Evolutionary conservation across 2,113 vertebrate species (phyloP).

Genomic region (Lepus timidus): DNA sequence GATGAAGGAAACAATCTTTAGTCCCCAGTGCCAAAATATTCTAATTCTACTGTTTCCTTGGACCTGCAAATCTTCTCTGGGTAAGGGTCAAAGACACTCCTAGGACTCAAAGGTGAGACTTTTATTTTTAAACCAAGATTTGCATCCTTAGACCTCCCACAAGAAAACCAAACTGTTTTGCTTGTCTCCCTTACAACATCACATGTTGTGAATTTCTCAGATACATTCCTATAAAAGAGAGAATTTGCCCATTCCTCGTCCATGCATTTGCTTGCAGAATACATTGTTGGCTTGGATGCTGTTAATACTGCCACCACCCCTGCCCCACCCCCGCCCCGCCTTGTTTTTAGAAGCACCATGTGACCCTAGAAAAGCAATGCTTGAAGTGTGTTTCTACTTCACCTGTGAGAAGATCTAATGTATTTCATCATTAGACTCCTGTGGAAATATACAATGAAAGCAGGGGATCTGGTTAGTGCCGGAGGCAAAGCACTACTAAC

Average conservation of each 20-base stretch:
- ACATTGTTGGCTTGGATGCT: conserved; percentile 13
- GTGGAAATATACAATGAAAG: conserved; percentile 80
- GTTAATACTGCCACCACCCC: conserved; percentile 33
- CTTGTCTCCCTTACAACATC: conserved; percentile 30
- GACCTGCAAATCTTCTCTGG: conserved; percentile 24
- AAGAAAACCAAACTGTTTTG: not conserved
- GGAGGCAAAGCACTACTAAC: conserved; percentile 82
- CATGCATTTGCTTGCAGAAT: conserved; percentile 18
- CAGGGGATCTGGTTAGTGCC: conserved; percentile 76
- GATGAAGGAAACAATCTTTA: conserved; percentile 52
- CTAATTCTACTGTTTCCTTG: conserved; percentile 36
- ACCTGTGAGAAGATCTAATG: conserved; percentile 76
- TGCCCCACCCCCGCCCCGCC: not conserved
- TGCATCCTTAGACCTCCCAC: not conserved
- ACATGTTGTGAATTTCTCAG: not conserved
- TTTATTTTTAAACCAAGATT: conserved; percentile 52
- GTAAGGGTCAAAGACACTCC: conserved; percentile 4
- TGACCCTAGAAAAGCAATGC: conserved; percentile 21
- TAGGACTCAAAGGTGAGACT: not conserved
- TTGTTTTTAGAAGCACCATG: conserved; percentile 57
- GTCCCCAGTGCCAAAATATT: conserved; percentile 46
- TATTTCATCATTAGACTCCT: conserved; percentile 79
- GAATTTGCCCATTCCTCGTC: not conserved
- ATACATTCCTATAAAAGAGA: not conserved
- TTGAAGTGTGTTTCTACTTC: conserved; percentile 70